These are phyloP conservation scores for Cetonia aurata DNA, from an alignment of 2,888 invertebrate species.

Conservation along the genomic window DNA sequence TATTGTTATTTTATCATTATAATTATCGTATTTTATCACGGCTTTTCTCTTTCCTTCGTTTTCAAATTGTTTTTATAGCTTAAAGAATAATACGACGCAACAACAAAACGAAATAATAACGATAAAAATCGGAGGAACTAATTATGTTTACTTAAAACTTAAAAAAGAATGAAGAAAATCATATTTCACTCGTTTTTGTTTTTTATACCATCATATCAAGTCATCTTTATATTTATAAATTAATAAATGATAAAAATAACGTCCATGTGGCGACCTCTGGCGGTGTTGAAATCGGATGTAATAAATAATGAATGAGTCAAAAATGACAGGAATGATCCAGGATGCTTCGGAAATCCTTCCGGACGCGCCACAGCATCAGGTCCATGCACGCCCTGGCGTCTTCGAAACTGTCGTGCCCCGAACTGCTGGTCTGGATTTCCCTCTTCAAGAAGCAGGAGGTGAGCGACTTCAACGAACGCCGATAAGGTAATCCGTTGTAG, in stretches of 20 bases:
- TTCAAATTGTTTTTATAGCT: too few species aligned
- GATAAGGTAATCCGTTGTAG: slow-evolving; percentile 83
- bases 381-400: slow-evolving; percentile 93
- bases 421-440: slow-evolving; percentile 82
- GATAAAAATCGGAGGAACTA: slow-evolving; percentile 10
- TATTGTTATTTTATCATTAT: too few species aligned
- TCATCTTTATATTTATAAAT: slow-evolving; percentile 2
- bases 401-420: slow-evolving; percentile 92
- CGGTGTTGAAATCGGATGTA: neutral
- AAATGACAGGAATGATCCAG: slow-evolving; percentile 31
- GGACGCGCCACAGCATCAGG: slow-evolving; percentile 84
- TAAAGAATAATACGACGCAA: neutral
- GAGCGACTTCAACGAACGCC: slow-evolving; percentile 85
- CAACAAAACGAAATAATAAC: slow-evolving; percentile 8
- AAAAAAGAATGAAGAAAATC: slow-evolving; percentile 1
- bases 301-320: neutral
- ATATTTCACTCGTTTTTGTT: neutral
- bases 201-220: neutral
- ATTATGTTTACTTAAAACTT: slow-evolving; percentile 22
- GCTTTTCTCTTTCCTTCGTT: neutral
- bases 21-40: too few species aligned
- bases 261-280: too few species aligned
- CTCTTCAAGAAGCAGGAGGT: slow-evolving; percentile 79
- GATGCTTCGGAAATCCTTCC: slow-evolving; percentile 67
- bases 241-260: too few species aligned